These are phyloP conservation scores for Montifringilla adamsi DNA, from an alignment of 2,113 vertebrate genomes.

Conservation along the genomic window DNA sequence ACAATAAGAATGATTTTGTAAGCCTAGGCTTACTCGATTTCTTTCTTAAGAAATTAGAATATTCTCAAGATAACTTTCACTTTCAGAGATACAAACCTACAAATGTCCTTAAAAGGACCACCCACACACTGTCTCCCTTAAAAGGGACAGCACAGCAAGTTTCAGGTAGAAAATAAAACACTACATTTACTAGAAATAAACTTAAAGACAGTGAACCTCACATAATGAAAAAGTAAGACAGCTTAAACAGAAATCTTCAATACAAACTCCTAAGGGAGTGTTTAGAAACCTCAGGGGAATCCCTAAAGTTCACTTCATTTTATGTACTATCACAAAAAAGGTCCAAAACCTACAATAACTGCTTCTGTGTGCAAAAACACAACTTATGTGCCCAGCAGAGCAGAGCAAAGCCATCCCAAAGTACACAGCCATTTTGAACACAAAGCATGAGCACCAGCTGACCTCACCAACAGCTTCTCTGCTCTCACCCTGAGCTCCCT, in stretches of 20 bases:
- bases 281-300: neutral
- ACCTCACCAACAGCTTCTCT: neutral
- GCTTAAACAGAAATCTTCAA: neutral
- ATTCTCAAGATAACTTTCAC: neutral
- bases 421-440: neutral
- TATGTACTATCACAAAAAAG: neutral
- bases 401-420: neutral
- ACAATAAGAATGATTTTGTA: neutral
- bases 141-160: neutral
- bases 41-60: neutral
- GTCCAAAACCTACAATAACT: fast-evolving
- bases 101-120: neutral
- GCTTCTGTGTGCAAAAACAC: neutral
- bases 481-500: neutral
- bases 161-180: neutral
- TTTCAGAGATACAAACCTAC: neutral
- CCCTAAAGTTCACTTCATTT: neutral
- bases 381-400: neutral
- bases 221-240: neutral
- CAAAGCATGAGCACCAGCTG: neutral
- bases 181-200: neutral
- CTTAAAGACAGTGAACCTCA: neutral
- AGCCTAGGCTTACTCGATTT: neutral
- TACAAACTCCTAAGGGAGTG: neutral
- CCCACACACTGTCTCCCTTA: neutral